Base-by-base conservation (phyloP, 2,888 invertebrate genomes). In the Saturnia japonica region DNA sequence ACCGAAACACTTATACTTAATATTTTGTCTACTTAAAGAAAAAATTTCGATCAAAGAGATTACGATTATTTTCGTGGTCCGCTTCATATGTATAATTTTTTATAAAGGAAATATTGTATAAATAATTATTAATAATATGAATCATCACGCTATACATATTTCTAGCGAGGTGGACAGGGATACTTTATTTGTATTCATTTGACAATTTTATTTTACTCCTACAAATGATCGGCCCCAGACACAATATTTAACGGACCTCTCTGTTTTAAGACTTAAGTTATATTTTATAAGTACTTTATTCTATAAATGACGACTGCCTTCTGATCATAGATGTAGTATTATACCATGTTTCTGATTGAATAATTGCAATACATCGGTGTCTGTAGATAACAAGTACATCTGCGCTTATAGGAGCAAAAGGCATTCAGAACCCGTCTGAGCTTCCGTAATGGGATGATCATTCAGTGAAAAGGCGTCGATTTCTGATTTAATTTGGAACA, bases 401-500 rank as follows among this genome's bases (percentile, higher is more conserved):
- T 42, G 42, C 40, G 68, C 28, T 47, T 47, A 28, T 47, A 68
- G 12, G 57, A 68, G 76, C 75, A 73, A 74, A 83, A 77, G 80
- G 75, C 72, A 80, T 82, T 82, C 76, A 72, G 77, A 72, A 76
- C 76, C 76, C 74, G 75, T 77, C 78, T 76, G 75, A 76, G 78
- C 76, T 79, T 74, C 75, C 76, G 77, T 78, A 78, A 81, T 79
- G 79, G 81, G 79, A 81, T 82, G 80, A 83, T 81, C 80, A 76
- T 79, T 82, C 79, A 80, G 76, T 80, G 81, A 82, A 86, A 84
- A 83, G 80, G 84, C 79, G 78, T 82, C 81, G 81, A 85, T 84
- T 85, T 81, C 80, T 83, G 82, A 85, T 87, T 87, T 85, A 86
- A 87, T 87, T 87, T 80, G 80, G 80, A 80, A 78, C 76, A 77